These are phyloP conservation scores for Salminus brasiliensis DNA, from an alignment of 2,113 vertebrate genomes.

Conservation along the genomic window DNA sequence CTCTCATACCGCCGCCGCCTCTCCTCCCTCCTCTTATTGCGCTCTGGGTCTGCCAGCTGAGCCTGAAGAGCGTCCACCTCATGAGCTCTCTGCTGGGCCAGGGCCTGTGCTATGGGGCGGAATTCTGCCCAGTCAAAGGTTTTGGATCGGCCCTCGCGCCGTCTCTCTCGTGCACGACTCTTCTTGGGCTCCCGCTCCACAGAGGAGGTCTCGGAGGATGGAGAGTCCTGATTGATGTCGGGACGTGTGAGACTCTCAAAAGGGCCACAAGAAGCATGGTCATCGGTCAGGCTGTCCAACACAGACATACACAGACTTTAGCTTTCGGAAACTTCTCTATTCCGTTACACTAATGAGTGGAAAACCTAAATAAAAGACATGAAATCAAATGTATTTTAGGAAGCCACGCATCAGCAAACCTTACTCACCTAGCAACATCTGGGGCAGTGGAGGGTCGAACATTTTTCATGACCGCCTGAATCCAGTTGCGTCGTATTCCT, in stretches of 20 bases:
- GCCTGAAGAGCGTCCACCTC: slow-evolving; percentile 69
- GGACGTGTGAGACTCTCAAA: slow-evolving; percentile 71
- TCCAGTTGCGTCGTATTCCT: slow-evolving; percentile 83
- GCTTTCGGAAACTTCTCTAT: neutral
- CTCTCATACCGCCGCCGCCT: slow-evolving; percentile 75
- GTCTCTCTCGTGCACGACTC: slow-evolving; percentile 75
- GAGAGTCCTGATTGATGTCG: slow-evolving; percentile 76
- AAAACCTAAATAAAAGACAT: neutral
- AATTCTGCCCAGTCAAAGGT: slow-evolving; percentile 85
- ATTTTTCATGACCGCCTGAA: slow-evolving; percentile 82
- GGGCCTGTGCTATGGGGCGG: slow-evolving; percentile 79
- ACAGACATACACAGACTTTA: neutral
- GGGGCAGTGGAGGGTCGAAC: slow-evolving; percentile 79
- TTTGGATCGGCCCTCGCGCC: slow-evolving; percentile 79
- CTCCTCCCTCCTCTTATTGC: slow-evolving; percentile 73
- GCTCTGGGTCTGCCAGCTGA: slow-evolving; percentile 68
- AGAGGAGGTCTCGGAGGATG: slow-evolving; percentile 71
- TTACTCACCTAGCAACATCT: slow-evolving; percentile 77
- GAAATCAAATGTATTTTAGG: neutral
- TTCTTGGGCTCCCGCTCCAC: slow-evolving; percentile 71
- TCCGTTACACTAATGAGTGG: neutral
- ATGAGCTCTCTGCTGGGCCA: slow-evolving; percentile 77
- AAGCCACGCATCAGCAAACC: neutral
- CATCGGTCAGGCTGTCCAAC: slow-evolving; percentile 70
- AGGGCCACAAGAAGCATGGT: slow-evolving; percentile 68